Conservation (phyloP, 1,140 invertebrate species). For the Pseudomyrmex concolor region DNA sequence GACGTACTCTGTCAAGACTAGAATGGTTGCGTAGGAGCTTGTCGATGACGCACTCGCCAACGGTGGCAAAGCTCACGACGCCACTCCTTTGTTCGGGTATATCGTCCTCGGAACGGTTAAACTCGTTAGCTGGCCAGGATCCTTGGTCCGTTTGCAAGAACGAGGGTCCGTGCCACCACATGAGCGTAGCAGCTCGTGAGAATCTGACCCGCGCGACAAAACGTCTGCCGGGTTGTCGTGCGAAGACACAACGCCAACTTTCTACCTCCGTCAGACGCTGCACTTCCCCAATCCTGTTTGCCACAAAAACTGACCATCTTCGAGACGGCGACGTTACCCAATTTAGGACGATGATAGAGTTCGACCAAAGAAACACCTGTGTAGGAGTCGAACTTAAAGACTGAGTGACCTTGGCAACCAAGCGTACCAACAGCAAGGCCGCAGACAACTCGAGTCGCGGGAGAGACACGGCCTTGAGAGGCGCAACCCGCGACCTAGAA, state of each 20-base stretch:
- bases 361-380: neutral
- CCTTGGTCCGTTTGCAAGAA: neutral
- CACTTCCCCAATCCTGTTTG: neutral
- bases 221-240: neutral
- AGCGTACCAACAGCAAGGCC: conserved; percentile 69
- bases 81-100: no score
- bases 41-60: no score
- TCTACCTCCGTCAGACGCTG: neutral
- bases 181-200: neutral
- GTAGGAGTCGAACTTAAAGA: fast-evolving
- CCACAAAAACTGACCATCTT: neutral
- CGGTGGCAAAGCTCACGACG: no score
- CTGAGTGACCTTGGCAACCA: conserved; percentile 42
- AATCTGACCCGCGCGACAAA: neutral
- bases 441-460: conserved; percentile 72
- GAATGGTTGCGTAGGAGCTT: no score
- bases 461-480: conserved; percentile 65
- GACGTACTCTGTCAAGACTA: no score
- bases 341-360: neutral
- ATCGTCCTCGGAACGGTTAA: no score
- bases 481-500: conserved; percentile 67
- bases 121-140: no score
- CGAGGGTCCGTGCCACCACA: neutral
- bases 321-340: neutral
- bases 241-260: neutral